Evolutionary conservation across 2,797 vertebrate genomes (phyloP).

Genomic region (Nyctalus aviator): DNA sequence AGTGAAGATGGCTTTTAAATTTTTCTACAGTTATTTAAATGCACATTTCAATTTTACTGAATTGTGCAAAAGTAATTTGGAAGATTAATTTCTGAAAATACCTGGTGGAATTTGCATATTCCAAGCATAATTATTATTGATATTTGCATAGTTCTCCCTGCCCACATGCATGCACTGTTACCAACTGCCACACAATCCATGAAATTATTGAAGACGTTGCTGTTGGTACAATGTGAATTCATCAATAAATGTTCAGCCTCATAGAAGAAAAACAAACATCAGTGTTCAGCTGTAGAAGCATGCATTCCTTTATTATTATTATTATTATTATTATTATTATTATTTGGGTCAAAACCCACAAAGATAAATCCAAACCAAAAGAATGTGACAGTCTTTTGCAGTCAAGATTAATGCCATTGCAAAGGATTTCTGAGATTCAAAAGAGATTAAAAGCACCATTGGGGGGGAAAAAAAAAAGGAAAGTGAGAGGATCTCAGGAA

Average conservation of each 20-base stretch:
- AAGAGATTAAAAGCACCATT: slow-evolving; percentile 51
- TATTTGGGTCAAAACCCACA: slow-evolving; percentile 80
- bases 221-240: slow-evolving; percentile 82
- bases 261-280: slow-evolving; percentile 78
- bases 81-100: slow-evolving; percentile 85
- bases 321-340: background rate
- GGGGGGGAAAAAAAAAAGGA: background rate
- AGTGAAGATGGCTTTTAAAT: slow-evolving; percentile 79
- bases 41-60: slow-evolving; percentile 81
- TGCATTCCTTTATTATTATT: slow-evolving; percentile 66
- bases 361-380: slow-evolving; percentile 85
- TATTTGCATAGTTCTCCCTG: slow-evolving; percentile 84
- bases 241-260: slow-evolving; percentile 85
- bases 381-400: slow-evolving; percentile 75
- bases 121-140: slow-evolving; percentile 84
- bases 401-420: slow-evolving; percentile 81
- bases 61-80: slow-evolving; percentile 86
- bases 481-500: background rate
- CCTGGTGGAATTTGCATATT: slow-evolving; percentile 85
- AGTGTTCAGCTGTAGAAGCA: slow-evolving; percentile 77
- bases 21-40: slow-evolving; percentile 85
- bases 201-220: slow-evolving; percentile 81
- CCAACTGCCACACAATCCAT: slow-evolving; percentile 80
- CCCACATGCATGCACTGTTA: slow-evolving; percentile 78
- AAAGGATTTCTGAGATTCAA: slow-evolving; percentile 73